Base-by-base conservation (phyloP, 2,797 vertebrate genomes). In the Tympanoctomys barrerae region DNA sequence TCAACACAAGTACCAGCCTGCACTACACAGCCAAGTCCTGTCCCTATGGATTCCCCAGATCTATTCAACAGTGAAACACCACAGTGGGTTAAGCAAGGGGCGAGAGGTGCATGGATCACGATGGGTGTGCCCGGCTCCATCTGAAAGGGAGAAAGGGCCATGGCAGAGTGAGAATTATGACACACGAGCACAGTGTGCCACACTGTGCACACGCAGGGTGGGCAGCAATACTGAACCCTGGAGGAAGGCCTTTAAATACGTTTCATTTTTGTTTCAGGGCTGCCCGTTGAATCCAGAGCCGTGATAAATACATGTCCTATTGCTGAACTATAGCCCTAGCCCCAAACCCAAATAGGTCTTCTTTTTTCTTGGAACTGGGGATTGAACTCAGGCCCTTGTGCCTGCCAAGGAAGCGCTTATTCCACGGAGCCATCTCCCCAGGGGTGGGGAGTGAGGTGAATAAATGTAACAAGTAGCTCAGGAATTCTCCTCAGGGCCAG, bases 91-190 rank as follows among this genome's bases (percentile, higher is more conserved):
- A 59, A 88, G 59, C 46, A 70, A 49, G 18, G 12, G 61, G 33
- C 39, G 70, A 90, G 26, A 31, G n/a, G 8, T 89, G 36, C 57
- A 75, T 16, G 36, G 54, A 95, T 87, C 57, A 80, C 62, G 18
- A 64, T 46, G 26, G 59, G 84, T 73, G 71, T 82, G 87, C 46
- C 64, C 39, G 77, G 42, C 13, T 13, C 4, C 14, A 59, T 59
- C 57, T 59, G n/a, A 85, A 68, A 4, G 75, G 64, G 70, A 86
- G 42, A 62, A 82, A 79, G 84, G 61, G 46, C 85, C 49, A 39
- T n/a, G 52, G 64, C 22, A 61, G 52, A 89, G 79, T 73, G 64
- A 81, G 75, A 95, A 86, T n/a, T 57, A 89, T 59, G 87, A 78
- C 7, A 19, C 70, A 42, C 31, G 62, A 59, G 83, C 49, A 89